phyloP scores from a whole-genome alignment of 2,113 vertebrate species.

The Heliornis fulica region DNA sequence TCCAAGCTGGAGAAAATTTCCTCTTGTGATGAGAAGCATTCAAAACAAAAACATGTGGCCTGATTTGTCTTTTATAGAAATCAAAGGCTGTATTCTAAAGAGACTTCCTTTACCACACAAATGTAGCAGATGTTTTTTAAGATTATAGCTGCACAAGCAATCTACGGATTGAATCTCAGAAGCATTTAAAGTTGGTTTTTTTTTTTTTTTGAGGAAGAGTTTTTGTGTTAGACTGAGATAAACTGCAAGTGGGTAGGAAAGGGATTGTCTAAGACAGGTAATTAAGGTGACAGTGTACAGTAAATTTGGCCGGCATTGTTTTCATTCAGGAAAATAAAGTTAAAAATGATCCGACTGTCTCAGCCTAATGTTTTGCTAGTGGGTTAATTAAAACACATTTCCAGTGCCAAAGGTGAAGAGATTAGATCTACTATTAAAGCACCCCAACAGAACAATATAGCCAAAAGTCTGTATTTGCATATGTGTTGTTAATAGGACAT shows the following conservation, averaged over 20 bases:
- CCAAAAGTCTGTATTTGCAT: background rate
- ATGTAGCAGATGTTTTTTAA: slow-evolving; percentile 80
- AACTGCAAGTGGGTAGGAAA: slow-evolving; percentile 35
- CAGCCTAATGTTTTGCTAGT: background rate
- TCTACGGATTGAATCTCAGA: slow-evolving; percentile 62
- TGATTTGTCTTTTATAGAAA: slow-evolving; percentile 82
- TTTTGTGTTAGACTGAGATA: slow-evolving; percentile 58
- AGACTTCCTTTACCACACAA: slow-evolving; percentile 76
- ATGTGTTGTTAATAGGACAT: rapidly evolving
- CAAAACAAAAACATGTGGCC: slow-evolving; percentile 78
- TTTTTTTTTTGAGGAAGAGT: slow-evolving; percentile 71
- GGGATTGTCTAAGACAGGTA: slow-evolving; percentile 62
- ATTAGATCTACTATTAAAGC: slow-evolving; percentile 31
- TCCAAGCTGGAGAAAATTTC: slow-evolving; percentile 79
- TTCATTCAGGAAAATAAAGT: slow-evolving; percentile 61
- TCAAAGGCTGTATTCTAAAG: slow-evolving; percentile 78
- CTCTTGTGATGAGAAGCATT: slow-evolving; percentile 79
- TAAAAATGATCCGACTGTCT: background rate
- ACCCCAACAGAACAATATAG: background rate
- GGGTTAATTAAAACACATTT: slow-evolving; percentile 53
- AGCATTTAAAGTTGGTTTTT: slow-evolving; percentile 46
- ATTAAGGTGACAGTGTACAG: slow-evolving; percentile 43
- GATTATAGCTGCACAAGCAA: slow-evolving; percentile 77
- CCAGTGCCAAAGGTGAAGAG: slow-evolving; percentile 11
- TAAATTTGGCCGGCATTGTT: slow-evolving; percentile 55